Evolutionary conservation across 2,888 invertebrate genomes (phyloP).

Genomic region (Euproctis similis): DNA sequence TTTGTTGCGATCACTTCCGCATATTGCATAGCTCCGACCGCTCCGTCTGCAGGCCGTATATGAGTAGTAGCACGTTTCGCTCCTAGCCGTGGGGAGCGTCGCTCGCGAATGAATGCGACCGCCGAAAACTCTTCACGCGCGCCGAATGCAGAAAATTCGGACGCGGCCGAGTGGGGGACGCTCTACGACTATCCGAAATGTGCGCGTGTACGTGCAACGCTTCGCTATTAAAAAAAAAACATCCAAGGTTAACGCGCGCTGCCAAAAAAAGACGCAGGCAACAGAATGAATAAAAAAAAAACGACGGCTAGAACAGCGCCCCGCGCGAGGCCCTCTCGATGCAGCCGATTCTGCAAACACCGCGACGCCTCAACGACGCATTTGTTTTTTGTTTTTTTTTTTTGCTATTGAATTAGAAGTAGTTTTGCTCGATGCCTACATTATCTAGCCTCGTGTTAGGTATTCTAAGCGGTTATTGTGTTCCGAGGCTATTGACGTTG

Average conservation of each 20-base stretch:
- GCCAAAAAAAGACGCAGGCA: slow-evolving; percentile 76
- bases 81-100: slow-evolving; percentile 64
- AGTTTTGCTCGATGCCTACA: slow-evolving; percentile 10
- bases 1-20: slow-evolving; percentile 68
- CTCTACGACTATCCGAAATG: slow-evolving; percentile 72
- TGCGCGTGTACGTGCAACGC: slow-evolving; percentile 72
- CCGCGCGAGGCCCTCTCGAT: slow-evolving; percentile 57
- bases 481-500: slow-evolving; percentile 29
- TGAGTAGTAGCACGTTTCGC: slow-evolving; percentile 53
- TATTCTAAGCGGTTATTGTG: slow-evolving; percentile 13
- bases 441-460: slow-evolving; percentile 11
- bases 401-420: slow-evolving; percentile 9
- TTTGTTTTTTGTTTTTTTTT: slow-evolving; percentile 17
- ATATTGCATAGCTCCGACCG: slow-evolving; percentile 55
- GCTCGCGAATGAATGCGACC: slow-evolving; percentile 72
- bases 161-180: slow-evolving; percentile 71
- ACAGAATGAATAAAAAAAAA: no score
- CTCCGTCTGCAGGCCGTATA: slow-evolving; percentile 39
- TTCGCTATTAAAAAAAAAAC: slow-evolving; percentile 73
- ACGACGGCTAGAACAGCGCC: slow-evolving; percentile 67
- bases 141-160: slow-evolving; percentile 74
- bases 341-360: slow-evolving; percentile 58
- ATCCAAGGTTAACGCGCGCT: slow-evolving; percentile 74
- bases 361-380: slow-evolving; percentile 36
- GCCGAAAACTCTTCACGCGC: slow-evolving; percentile 71